These are phyloP conservation scores for Microcebus lehilahytsara DNA, from an alignment of 2,113 vertebrate species.

Conservation along the genomic window DNA sequence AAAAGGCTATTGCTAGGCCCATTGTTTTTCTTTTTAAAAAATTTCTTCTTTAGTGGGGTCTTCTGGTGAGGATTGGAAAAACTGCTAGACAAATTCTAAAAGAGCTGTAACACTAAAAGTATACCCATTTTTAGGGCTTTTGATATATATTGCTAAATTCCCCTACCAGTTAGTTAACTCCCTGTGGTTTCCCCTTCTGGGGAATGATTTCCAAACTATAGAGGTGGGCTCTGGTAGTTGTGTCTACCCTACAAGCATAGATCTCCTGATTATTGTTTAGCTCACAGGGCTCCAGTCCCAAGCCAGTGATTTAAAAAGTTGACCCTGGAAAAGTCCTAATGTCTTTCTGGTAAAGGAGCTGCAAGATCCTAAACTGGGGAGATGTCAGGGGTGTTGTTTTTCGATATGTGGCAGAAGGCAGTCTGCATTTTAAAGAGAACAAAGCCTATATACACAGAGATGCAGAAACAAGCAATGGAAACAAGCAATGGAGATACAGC, in stretches of 20 bases:
- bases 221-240: neutral
- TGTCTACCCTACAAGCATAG: neutral
- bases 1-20: neutral
- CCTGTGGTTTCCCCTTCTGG: neutral
- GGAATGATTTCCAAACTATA: neutral
- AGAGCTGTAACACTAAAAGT: no score
- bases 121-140: no score
- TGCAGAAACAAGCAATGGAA: neutral
- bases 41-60: no score
- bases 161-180: neutral
- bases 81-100: no score
- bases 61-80: no score
- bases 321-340: neutral
- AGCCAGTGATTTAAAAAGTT: neutral
- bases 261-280: neutral
- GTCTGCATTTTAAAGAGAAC: neutral
- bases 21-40: neutral
- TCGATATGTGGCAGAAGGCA: neutral
- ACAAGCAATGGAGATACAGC: no score
- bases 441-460: neutral
- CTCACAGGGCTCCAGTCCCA: neutral
- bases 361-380: neutral
- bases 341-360: neutral
- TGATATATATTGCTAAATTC: neutral
- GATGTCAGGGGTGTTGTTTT: neutral